Percentiles rank a stretch among this genome's conserved stretches.
These are phyloP conservation scores for Desmophyllum pertusum DNA, from an alignment of 92 coral and sea anemone species.

Conservation along the genomic window DNA sequence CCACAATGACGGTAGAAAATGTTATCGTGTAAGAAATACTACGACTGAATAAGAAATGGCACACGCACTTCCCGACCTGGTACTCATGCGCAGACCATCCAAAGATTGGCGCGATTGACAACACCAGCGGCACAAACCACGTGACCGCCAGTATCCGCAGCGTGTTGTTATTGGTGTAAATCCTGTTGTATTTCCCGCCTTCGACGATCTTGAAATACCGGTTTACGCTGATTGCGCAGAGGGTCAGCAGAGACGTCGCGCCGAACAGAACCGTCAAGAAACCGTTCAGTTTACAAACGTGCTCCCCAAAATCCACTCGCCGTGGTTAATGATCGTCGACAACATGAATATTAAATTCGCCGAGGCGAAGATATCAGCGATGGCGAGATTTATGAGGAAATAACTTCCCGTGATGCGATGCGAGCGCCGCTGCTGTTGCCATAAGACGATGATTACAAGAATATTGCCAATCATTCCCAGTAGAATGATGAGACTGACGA, in stretches of 20 bases:
- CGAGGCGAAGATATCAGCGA: conserved; percentile 67
- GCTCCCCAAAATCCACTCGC: conserved; percentile 68
- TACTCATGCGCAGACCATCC: conserved; percentile 77
- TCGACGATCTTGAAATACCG: conserved; percentile 66
- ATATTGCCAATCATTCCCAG: conserved; percentile 68
- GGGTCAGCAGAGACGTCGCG: conserved; percentile 50
- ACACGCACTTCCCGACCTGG: conserved; percentile 69
- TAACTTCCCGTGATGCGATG: conserved; percentile 62
- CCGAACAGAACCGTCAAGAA: conserved; percentile 62
- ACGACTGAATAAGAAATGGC: conserved; percentile 70
- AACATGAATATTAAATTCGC: conserved; percentile 68
- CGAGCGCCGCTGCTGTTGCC: conserved; percentile 54
- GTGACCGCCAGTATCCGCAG: conserved; percentile 44
- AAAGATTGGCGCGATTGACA: conserved; percentile 66
- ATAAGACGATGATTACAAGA: conserved; percentile 58
- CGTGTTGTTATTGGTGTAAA: conserved; percentile 46
- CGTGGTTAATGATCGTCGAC: conserved; percentile 54
- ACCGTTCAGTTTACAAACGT: conserved; percentile 65
- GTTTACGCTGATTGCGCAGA: conserved; percentile 70
- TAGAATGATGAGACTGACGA: conserved; percentile 43
- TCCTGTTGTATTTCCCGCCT: conserved; percentile 49
- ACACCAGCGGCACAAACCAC: conserved; percentile 62
- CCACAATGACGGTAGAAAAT: conserved; percentile 46
- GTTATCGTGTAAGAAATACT: conserved; percentile 65
- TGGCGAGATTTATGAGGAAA: conserved; percentile 66